Evolutionary conservation across 1,140 invertebrate species (phyloP).

Genomic region (Armadillidium nasatum): DNA sequence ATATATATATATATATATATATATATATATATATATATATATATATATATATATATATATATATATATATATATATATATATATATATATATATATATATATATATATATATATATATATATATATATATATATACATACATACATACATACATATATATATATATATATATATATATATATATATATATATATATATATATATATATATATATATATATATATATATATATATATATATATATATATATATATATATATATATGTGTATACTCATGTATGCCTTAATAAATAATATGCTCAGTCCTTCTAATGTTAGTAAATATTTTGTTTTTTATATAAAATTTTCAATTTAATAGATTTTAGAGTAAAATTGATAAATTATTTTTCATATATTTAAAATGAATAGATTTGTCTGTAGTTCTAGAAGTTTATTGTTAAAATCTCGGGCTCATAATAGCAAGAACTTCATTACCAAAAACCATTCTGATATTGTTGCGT

Average conservation of each 20-base stretch:
- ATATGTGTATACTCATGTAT: no score
- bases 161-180: slow-evolving; percentile 27
- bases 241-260: neutral
- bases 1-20: slow-evolving; percentile 16
- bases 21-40: slow-evolving; percentile 26
- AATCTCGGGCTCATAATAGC: no score
- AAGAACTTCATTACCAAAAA: no score
- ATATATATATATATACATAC: neutral
- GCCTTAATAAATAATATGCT: no score
- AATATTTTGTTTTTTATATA: no score
- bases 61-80: slow-evolving; percentile 24
- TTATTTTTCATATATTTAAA: no score
- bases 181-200: slow-evolving; percentile 25
- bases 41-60: slow-evolving; percentile 27
- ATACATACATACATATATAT: slow-evolving; percentile 9
- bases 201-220: slow-evolving; percentile 22
- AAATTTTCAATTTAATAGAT: no score
- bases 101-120: neutral
- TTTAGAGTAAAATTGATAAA: no score
- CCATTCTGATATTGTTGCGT: no score
- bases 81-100: slow-evolving; percentile 19
- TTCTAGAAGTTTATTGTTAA: no score
- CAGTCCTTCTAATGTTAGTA: no score
- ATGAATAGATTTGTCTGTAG: no score
- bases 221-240: slow-evolving; percentile 6